phyloP scores from a whole-genome alignment of 2,888 invertebrate genomes.

The Drosophila ezoana region DNA sequence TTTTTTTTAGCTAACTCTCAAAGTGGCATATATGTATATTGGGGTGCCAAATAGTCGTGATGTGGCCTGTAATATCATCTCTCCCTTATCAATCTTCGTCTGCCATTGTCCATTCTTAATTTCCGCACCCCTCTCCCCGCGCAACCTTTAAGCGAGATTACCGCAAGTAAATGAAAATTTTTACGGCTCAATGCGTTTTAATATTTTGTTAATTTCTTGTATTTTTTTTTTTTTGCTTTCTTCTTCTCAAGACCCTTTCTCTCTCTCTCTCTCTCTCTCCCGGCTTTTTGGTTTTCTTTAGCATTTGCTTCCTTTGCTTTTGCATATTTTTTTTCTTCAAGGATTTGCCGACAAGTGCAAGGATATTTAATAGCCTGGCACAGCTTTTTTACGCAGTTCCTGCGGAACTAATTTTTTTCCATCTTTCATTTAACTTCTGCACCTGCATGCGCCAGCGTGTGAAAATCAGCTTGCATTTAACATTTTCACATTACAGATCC shows the following conservation, averaged over 20 bases:
- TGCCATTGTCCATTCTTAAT: conserved; percentile 22
- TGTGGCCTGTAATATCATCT: conserved; percentile 28
- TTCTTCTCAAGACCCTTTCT: conserved; percentile 32
- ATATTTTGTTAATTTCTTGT: conserved; percentile 66
- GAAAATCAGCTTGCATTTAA: conserved; percentile 59
- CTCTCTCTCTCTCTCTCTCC: not conserved
- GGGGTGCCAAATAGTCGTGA: conserved; percentile 18
- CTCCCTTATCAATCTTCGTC: conserved; percentile 6
- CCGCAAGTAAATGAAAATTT: conserved; percentile 80
- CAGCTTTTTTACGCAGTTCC: conserved; percentile 69
- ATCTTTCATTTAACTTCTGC: conserved; percentile 26
- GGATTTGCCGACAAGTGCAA: conserved; percentile 48
- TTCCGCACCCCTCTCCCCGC: not conserved
- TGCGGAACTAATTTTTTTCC: conserved; percentile 73
- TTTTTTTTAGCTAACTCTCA: conserved; percentile 27
- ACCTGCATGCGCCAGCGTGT: conserved; percentile 69
- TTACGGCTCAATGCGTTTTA: conserved; percentile 76
- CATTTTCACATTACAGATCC: conserved; percentile 46
- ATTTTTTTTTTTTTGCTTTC: conserved; percentile 9
- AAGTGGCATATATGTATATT: conserved; percentile 22
- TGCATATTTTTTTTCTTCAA: conserved; percentile 57
- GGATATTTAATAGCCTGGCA: conserved; percentile 71
- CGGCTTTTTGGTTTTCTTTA: conserved; percentile 5
- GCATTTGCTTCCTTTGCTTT: conserved; percentile 28
- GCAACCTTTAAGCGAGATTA: conserved; percentile 67